phyloP scores from a whole-genome alignment of 2,113 vertebrate species.

The Clupea harengus region DNA sequence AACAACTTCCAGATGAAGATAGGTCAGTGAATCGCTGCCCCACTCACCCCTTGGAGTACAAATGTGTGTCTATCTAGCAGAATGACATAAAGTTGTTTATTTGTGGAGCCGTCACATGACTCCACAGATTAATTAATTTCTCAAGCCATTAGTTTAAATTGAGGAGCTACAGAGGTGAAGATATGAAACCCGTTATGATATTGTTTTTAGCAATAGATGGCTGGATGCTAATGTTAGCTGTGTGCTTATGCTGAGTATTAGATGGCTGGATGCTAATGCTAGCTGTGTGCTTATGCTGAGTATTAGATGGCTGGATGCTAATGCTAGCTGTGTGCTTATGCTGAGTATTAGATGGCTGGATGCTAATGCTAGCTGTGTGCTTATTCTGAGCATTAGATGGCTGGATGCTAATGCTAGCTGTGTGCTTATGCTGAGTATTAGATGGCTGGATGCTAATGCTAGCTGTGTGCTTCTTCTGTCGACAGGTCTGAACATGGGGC shows the following conservation, averaged over 20 bases:
- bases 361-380: not conserved
- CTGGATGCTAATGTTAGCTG: not conserved
- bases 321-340: not conserved
- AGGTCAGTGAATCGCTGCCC: constrained; percentile 66
- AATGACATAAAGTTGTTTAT: not conserved
- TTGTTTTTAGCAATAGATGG: not conserved
- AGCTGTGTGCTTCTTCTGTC: constrained; percentile 14
- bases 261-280: not conserved
- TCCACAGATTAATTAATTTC: no score
- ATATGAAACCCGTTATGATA: not conserved
- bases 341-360: not conserved
- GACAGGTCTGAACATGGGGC: constrained; percentile 91
- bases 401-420: not conserved
- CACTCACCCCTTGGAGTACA: not conserved
- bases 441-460: not conserved
- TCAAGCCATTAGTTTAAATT: not conserved
- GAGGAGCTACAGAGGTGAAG: not conserved
- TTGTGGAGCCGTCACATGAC: no score
- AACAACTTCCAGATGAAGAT: constrained; percentile 98
- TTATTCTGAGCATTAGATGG: not conserved
- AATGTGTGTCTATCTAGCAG: not conserved
- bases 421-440: not conserved
- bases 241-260: constrained; percentile 9
- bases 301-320: not conserved
- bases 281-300: not conserved